These are phyloP conservation scores for Chaetops frenatus DNA, from an alignment of 2,113 vertebrate species.

Conservation along the genomic window DNA sequence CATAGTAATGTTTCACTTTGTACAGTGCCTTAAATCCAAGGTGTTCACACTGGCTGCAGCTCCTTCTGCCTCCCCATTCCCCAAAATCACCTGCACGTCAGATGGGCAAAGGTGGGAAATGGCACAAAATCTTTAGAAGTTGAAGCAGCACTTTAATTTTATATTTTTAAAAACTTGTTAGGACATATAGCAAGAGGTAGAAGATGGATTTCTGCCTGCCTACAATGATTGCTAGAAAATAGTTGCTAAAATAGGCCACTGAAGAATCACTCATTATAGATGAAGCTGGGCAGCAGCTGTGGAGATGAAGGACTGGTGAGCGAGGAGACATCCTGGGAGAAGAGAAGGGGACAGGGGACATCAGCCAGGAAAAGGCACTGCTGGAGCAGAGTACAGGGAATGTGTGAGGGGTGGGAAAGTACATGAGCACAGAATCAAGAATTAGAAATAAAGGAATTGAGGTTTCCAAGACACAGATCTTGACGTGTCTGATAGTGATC, in stretches of 20 bases:
- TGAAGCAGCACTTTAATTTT: not conserved
- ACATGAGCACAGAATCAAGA: not conserved
- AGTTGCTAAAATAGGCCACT: not conserved
- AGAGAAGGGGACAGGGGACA: not conserved
- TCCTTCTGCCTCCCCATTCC: not conserved
- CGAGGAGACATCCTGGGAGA: not conserved
- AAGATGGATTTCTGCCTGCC: not conserved
- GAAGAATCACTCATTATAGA: not conserved
- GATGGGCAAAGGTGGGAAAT: not conserved
- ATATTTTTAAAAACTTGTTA: rapidly evolving
- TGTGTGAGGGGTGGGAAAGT: not conserved
- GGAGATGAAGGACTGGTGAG: not conserved
- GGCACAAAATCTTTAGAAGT: not conserved
- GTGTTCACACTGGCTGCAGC: not conserved
- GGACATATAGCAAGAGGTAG: not conserved
- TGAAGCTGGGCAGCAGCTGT: not conserved
- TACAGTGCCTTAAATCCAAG: not conserved
- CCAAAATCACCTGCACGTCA: not conserved
- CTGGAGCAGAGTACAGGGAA: not conserved
- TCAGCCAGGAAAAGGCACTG: not conserved
- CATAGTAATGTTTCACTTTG: not conserved
- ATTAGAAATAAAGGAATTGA: not conserved
- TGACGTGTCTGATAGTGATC: rapidly evolving
- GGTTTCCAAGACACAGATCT: not conserved
- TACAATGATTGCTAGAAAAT: not conserved